Percentiles rank a stretch among this genome's conserved stretches.
Evolutionary conservation across 2,888 invertebrate genomes (phyloP).

Genomic region (Drosophila longiperda): DNA sequence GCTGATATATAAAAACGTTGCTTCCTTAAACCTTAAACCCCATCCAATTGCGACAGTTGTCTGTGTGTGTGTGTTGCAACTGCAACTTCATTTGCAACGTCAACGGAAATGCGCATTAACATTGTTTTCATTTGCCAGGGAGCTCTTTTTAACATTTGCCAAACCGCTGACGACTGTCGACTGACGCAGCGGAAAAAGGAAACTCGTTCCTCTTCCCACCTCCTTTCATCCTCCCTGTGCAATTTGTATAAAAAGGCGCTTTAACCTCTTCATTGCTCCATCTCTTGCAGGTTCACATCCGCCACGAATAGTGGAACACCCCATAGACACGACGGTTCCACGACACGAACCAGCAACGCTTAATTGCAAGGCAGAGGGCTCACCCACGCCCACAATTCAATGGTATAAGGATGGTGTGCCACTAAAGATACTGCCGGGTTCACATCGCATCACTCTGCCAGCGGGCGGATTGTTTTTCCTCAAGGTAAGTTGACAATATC

Average conservation of each 20-base stretch:
- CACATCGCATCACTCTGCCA: slow-evolving; percentile 90
- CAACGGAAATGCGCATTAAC: slow-evolving; percentile 81
- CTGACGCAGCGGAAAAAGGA: slow-evolving; percentile 73
- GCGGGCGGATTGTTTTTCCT: slow-evolving; percentile 95
- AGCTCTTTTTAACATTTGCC: slow-evolving; percentile 65
- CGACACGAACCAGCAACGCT: slow-evolving; percentile 95
- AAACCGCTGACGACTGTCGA: slow-evolving; percentile 70
- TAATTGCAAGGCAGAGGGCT: slow-evolving; percentile 95
- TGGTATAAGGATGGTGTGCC: slow-evolving; percentile 91
- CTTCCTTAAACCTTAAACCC: background rate
- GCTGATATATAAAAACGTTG: slow-evolving; percentile 13
- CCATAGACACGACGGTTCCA: slow-evolving; percentile 94
- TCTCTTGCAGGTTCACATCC: slow-evolving; percentile 86
- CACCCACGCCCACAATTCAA: slow-evolving; percentile 91
- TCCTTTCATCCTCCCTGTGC: slow-evolving; percentile 4
- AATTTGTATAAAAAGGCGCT: slow-evolving; percentile 61
- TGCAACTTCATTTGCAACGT: slow-evolving; percentile 81
- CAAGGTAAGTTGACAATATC: slow-evolving; percentile 79
- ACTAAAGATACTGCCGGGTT: slow-evolving; percentile 87
- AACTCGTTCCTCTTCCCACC: background rate
- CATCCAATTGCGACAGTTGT: slow-evolving; percentile 48
- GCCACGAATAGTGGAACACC: slow-evolving; percentile 96
- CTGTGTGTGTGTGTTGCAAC: slow-evolving; percentile 61
- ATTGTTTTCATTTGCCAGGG: slow-evolving; percentile 75
- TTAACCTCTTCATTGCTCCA: slow-evolving; percentile 61